These are phyloP conservation scores for Trachelus tabidus DNA, from an alignment of 2,888 invertebrate genomes.

Conservation along the genomic window DNA sequence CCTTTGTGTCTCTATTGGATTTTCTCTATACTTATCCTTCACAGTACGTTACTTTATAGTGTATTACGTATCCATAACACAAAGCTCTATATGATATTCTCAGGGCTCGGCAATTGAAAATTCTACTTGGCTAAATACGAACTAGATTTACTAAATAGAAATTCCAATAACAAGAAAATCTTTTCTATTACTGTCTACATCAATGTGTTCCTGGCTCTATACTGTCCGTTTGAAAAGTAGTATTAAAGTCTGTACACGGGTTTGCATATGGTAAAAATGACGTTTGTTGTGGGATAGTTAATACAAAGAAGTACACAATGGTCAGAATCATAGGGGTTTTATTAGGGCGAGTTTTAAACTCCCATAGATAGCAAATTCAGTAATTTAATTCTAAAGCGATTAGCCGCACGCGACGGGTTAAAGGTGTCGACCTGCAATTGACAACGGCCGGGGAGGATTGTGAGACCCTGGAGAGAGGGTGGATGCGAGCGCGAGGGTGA, in stretches of 20 bases:
- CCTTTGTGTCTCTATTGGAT: neutral
- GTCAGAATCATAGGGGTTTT: neutral
- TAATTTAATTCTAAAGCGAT: slow-evolving; percentile 62
- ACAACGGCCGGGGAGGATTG: slow-evolving; percentile 40
- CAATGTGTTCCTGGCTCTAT: neutral
- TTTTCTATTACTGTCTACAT: neutral
- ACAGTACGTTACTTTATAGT: neutral
- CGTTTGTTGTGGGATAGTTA: neutral
- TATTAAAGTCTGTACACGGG: neutral
- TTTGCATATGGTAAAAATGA: neutral
- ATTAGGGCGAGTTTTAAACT: neutral
- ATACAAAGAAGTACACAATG: neutral
- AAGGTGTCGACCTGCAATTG: slow-evolving; percentile 64
- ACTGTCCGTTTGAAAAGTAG: neutral
- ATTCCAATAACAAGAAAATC: neutral
- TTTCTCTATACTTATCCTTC: neutral
- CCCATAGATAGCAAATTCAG: slow-evolving; percentile 5
- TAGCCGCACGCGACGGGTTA: slow-evolving; percentile 61
- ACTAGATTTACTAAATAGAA: neutral
- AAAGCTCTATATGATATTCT: neutral
- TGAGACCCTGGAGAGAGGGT: slow-evolving; percentile 26
- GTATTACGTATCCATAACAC: neutral
- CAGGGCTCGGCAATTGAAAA: neutral
- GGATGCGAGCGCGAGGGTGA: slow-evolving; percentile 28
- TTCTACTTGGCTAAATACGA: neutral